Base-by-base conservation (phyloP, 2,888 invertebrate genomes). In the Phyllotreta cruciferae region DNA sequence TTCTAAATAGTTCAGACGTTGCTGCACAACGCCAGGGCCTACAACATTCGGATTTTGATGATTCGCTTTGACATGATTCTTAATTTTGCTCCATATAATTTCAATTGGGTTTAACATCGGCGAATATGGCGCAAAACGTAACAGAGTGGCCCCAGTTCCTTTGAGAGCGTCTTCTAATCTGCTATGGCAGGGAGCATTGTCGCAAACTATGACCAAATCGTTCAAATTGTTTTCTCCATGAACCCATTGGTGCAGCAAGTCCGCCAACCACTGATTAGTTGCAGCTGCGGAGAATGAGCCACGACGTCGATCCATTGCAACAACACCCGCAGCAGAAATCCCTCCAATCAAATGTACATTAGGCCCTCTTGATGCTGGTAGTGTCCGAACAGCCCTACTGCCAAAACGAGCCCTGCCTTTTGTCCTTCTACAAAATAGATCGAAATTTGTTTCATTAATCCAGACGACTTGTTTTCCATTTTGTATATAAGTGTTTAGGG, bases 291-390 rank as follows among this genome's bases (percentile, higher is more conserved):
- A 57, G 49, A 67, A 67, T 8, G 67, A 67, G 2, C 66, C 60
- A 36, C 66, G 34, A n/a, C 64, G 52, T 9, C 66, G 64, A 10
- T 66, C 66, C 62, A 66, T 66, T 35, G 55, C 1, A 8, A 67
- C 57, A 38, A 67, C 45, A 10, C 66, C 66, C 56, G 66, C 62
- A 44, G 66, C 53, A 8, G 65, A 66, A 41, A 66, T 66, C 11
- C 55, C 66, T 8, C 65, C 66, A 14, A 67, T 67, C 9, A 67
- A 24, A 38, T 67, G 67, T 6, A 67, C 55, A 64, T 67, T 67
- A 8, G 66, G 62, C 9, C 63, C 66, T 57, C 56, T 58, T 54
- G 67, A 49, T 6, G 66, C 53, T 36, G 67, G 67, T 35, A 67
- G 37, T 8, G 24, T 24, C 64, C 67, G 68, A 36, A 67, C 54